Percentiles rank a stretch among this genome's conserved stretches.
These are phyloP conservation scores for Nemotelus nigrinus DNA, from an alignment of 2,888 invertebrate genomes.

Conservation along the genomic window DNA sequence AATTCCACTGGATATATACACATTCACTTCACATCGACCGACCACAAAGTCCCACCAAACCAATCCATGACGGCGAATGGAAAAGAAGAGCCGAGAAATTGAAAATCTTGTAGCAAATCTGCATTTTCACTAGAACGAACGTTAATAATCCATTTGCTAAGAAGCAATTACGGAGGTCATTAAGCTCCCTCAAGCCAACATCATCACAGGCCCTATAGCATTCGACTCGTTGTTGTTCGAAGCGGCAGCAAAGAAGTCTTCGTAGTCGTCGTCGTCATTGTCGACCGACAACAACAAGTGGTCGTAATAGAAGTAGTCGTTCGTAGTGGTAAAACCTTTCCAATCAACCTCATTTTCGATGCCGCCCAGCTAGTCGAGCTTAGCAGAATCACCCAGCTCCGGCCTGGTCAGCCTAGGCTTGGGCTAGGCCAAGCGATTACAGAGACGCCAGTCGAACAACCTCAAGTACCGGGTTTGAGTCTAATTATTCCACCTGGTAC, in stretches of 20 bases:
- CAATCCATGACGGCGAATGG: background rate
- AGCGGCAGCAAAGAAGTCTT: no score
- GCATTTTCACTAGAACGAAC: conserved; percentile 34
- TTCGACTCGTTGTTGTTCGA: no score
- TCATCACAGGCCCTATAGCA: background rate
- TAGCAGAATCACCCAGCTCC: background rate
- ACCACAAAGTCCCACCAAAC: background rate
- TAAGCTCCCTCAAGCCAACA: conserved; percentile 26
- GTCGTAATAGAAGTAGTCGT: no score
- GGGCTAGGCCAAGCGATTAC: background rate
- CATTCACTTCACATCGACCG: background rate
- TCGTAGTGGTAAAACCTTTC: background rate
- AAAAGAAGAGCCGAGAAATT: background rate
- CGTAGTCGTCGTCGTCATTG: background rate
- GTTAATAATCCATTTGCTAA: conserved; percentile 37
- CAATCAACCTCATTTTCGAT: conserved; percentile 10
- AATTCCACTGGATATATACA: background rate
- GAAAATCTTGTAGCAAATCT: conserved; percentile 33
- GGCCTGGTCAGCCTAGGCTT: background rate
- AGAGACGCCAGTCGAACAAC: conserved; percentile 5
- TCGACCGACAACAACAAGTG: background rate
- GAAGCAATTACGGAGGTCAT: conserved; percentile 44
- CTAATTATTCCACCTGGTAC: conserved; percentile 40
- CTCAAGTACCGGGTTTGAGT: conserved; percentile 28
- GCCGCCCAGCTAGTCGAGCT: background rate